Evolutionary conservation across 1,140 invertebrate species (phyloP), one percentile per base, ranked within the genome.

Genomic region (Drosophila pallidifrons): DNA sequence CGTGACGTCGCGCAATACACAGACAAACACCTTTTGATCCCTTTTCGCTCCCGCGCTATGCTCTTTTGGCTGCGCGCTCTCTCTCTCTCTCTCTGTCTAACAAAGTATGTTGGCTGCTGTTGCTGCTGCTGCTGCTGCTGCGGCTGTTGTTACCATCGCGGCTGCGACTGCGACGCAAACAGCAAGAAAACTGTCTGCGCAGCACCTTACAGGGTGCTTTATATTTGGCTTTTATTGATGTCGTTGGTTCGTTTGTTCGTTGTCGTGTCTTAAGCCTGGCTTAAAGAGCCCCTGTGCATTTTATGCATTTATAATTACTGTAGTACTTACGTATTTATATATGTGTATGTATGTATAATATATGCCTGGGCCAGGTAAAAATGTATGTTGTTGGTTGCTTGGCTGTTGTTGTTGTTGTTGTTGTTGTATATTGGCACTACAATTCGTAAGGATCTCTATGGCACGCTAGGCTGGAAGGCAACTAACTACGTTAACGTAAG

Each of bases 281-380:
- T 77, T 58, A 63, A 25, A 25, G 49, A 52, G 75, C 55, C 52
- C 61, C 52, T 75, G 77, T 87, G 66, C 73, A 77, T 65, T 81
- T 87, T 78, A 87, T 87, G 82, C 80, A 78, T 87, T 87, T 87
- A 88, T 87, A 88, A 83, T 88, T 77, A 83, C 83, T 88, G 25
- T 65, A 15, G 41, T 75, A 63, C 67, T 70, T 65, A 55, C 73
- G 15, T 64, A 20, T 52, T 16, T 69, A 45, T 60, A 8, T 52
- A 35, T 41, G 20, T 54, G 46, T 38, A 38, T 38, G 35, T 10
- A 10, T 38, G 35, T 10, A 25, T 25, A 25, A 25, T 25, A 25
- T 25, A 25, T 47, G 67, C 38, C 4, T 10, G 16, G 25, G 38
- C 55, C 71, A 74, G 71, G 71, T 74, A 74, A 68, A 74, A 46